Evolutionary conservation across 2,888 invertebrate genomes (phyloP).

Genomic region (Ischnus inquisitorius): DNA sequence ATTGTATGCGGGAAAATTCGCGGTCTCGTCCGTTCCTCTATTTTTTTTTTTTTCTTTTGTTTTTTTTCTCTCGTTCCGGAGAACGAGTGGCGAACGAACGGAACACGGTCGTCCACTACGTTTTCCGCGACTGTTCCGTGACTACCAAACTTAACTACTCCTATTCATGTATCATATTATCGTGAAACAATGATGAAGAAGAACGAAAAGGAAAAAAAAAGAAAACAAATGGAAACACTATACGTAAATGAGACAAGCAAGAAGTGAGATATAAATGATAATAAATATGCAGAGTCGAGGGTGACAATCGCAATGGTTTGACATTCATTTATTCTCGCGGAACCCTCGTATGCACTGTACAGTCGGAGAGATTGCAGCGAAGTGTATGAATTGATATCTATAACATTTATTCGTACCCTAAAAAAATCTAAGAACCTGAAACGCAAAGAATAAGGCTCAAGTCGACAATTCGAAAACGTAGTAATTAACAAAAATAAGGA

Average conservation of each 20-base stretch:
- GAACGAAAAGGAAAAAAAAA: slow-evolving; percentile 1
- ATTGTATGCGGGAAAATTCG: slow-evolving; percentile 29
- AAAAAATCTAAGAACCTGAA: no score
- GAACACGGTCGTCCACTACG: slow-evolving; percentile 56
- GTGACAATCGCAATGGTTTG: slow-evolving; percentile 28
- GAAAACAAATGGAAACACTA: slow-evolving; percentile 36
- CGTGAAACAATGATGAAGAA: slow-evolving; percentile 19
- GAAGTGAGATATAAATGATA: slow-evolving; percentile 61
- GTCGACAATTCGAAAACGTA: no score
- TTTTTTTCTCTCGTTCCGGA: background rate
- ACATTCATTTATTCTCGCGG: background rate
- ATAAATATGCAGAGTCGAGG: slow-evolving; percentile 60
- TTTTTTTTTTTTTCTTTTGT: background rate
- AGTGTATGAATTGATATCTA: no score
- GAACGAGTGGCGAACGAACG: slow-evolving; percentile 55
- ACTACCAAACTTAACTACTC: slow-evolving; percentile 36
- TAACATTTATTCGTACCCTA: no score
- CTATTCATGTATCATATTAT: slow-evolving; percentile 59
- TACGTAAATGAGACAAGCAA: slow-evolving; percentile 56
- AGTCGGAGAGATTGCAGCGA: no score
- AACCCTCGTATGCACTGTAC: background rate
- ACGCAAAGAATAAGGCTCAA: no score
- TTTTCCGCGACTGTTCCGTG: background rate
- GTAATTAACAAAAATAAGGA: no score
- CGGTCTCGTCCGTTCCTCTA: slow-evolving; percentile 4